These are phyloP conservation scores for Sparidentex hasta DNA, from an alignment of 2,797 vertebrate species.

Conservation along the genomic window DNA sequence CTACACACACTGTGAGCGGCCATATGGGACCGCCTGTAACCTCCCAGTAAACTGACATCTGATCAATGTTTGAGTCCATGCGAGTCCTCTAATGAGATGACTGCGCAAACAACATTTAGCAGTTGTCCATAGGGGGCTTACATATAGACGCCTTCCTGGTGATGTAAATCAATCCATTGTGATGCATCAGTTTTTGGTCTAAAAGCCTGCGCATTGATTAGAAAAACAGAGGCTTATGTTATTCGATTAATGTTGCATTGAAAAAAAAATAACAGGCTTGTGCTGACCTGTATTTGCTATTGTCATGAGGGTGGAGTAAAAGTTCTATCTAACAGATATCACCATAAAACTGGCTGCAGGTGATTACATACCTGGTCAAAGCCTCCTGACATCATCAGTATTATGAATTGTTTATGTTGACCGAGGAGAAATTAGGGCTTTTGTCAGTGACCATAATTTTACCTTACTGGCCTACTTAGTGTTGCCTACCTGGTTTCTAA, in stretches of 20 bases:
- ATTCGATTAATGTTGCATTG: slow-evolving; percentile 7
- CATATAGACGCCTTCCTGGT: slow-evolving; percentile 12
- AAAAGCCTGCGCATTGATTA: slow-evolving; percentile 30
- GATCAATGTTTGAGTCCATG: slow-evolving; percentile 32
- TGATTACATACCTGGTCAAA: too few species aligned
- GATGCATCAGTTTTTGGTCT: slow-evolving; percentile 9
- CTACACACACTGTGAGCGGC: not conserved
- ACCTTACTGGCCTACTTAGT: too few species aligned
- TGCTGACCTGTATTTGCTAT: not conserved
- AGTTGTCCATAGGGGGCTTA: not conserved
- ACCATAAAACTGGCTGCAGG: too few species aligned
- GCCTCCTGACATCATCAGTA: too few species aligned
- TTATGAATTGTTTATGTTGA: too few species aligned
- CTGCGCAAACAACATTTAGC: slow-evolving; percentile 32
- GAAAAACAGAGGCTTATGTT: slow-evolving; percentile 18
- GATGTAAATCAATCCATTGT: slow-evolving; percentile 36
- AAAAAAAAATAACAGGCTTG: not conserved
- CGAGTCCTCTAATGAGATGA: slow-evolving; percentile 11
- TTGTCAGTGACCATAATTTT: too few species aligned
- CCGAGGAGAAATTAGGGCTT: too few species aligned
- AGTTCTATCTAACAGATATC: too few species aligned
- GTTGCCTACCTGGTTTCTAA: too few species aligned
- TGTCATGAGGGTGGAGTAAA: too few species aligned
- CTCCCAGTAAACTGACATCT: slow-evolving; percentile 24
- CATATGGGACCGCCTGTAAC: not conserved